Percentiles rank a stretch among this genome's conserved stretches.
Evolutionary conservation across 2,113 vertebrate species (phyloP).

Genomic region (Syrrhaptes paradoxus): DNA sequence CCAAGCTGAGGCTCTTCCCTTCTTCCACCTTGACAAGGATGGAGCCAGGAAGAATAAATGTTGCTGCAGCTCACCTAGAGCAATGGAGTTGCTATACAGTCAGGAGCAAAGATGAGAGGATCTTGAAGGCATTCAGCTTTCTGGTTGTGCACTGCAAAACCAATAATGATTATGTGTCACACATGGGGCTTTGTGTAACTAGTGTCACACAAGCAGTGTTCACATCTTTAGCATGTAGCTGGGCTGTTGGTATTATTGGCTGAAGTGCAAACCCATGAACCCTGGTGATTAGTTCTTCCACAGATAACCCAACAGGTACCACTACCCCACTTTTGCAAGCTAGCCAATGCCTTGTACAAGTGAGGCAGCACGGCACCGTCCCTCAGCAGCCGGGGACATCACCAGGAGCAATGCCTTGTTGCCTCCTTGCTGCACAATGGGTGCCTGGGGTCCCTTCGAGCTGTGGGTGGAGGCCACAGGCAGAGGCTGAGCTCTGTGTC

Average conservation of each 20-base stretch:
- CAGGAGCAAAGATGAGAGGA: background rate
- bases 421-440: background rate
- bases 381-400: background rate
- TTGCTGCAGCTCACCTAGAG: background rate
- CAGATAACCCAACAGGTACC: background rate
- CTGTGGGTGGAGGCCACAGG: background rate
- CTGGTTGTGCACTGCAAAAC: background rate
- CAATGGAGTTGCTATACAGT: background rate
- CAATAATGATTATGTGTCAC: background rate
- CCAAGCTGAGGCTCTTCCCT: background rate
- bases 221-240: background rate
- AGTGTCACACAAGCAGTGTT: background rate
- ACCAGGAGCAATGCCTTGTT: background rate
- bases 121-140: background rate
- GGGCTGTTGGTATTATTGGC: no score
- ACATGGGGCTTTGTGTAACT: background rate
- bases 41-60: background rate
- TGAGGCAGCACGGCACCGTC: background rate
- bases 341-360: background rate
- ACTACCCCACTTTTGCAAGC: background rate
- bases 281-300: background rate
- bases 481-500: background rate
- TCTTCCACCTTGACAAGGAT: background rate
- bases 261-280: background rate
- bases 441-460: background rate